phyloP scores from a whole-genome alignment of 2,888 invertebrate genomes.

The Nomada hirtipes region DNA sequence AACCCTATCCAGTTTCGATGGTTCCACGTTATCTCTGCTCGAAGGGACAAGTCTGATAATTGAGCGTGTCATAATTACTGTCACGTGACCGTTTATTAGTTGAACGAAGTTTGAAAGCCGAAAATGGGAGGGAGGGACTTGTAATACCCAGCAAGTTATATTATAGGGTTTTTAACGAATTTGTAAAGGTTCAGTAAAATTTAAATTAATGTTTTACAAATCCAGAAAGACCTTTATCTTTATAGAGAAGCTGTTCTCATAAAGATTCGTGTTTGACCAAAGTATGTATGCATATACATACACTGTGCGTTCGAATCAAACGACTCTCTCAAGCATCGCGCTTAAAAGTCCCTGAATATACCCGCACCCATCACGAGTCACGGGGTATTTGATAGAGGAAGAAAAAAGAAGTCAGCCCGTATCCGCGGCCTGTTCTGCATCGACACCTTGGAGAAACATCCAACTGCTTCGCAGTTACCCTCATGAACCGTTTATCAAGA shows the following conservation, averaged over 20 bases:
- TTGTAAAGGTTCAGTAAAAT: too few species aligned
- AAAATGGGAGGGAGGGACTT: too few species aligned
- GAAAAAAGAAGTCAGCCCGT: constrained; percentile 64
- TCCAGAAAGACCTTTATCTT: too few species aligned
- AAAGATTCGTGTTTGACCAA: neutral
- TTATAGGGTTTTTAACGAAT: too few species aligned
- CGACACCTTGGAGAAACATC: constrained; percentile 76
- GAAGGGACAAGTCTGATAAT: constrained; percentile 20
- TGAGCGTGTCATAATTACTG: constrained; percentile 29
- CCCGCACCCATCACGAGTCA: constrained; percentile 72
- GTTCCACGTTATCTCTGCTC: constrained; percentile 20
- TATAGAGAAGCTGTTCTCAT: neutral
- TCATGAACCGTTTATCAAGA: constrained; percentile 53
- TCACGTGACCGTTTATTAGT: constrained; percentile 21
- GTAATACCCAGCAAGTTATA: too few species aligned
- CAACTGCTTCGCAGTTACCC: constrained; percentile 61
- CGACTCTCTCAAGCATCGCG: constrained; percentile 42
- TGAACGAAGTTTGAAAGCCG: constrained; percentile 12
- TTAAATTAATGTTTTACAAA: too few species aligned
- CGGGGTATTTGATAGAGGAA: constrained; percentile 69
- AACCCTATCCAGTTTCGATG: constrained; percentile 27
- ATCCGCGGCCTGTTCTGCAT: constrained; percentile 63
- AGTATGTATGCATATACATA: too few species aligned
- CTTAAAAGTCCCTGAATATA: constrained; percentile 69
- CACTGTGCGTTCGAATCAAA: constrained; percentile 19